Evolutionary conservation across 2,113 vertebrate genomes (phyloP).

Genomic region (Neotragus pygmaeus): DNA sequence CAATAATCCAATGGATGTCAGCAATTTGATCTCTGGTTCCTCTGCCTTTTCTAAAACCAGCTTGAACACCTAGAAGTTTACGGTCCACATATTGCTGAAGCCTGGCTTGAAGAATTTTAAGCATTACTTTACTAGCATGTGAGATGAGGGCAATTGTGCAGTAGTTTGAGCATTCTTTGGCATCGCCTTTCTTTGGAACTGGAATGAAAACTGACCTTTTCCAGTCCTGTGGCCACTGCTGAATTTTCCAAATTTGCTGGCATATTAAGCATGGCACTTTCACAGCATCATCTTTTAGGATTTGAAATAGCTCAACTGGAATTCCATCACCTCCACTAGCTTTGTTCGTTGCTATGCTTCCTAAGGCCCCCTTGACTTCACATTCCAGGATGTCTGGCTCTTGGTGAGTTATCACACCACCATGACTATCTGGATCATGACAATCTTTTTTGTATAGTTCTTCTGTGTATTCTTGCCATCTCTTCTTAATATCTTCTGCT

Average conservation of each 20-base stretch:
- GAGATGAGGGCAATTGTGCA: accelerated
- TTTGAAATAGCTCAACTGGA: not conserved
- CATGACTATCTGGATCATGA: not conserved
- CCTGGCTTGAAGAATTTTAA: not conserved
- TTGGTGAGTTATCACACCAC: not conserved
- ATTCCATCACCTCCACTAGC: not conserved
- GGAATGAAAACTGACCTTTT: not conserved
- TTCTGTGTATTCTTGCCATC: not conserved
- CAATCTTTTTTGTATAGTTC: not conserved
- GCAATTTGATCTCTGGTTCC: not conserved
- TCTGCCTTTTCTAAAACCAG: not conserved
- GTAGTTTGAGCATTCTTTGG: not conserved
- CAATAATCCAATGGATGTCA: accelerated
- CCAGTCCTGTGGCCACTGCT: not conserved
- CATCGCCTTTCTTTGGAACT: not conserved
- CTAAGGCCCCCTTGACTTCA: not conserved
- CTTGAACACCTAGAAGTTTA: not conserved
- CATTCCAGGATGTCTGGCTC: not conserved
- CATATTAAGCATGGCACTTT: not conserved
- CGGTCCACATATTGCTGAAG: accelerated
- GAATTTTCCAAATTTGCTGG: not conserved
- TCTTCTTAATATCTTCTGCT: not conserved
- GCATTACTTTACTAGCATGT: not conserved
- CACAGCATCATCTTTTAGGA: not conserved
- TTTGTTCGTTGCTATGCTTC: not conserved